Base-by-base conservation (phyloP, 2,797 vertebrate species). In the Lithobates sylvaticus region DNA sequence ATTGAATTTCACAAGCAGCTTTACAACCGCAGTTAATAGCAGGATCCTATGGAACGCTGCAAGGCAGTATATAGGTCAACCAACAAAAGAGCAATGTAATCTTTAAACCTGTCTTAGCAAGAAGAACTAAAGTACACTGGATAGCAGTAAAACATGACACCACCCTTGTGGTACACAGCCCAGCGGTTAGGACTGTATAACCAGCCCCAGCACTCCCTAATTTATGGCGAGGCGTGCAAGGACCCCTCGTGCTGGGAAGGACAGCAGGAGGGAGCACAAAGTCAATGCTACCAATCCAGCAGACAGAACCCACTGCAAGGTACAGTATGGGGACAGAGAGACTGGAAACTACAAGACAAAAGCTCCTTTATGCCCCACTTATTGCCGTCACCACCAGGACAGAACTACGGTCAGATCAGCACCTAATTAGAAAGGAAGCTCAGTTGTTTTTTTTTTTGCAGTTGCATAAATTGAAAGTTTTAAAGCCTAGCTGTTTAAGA, bases 231-330 rank as follows among this genome's bases (percentile, higher is more conserved):
- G 50, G 81, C 23, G 36, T 54, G 23, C 39, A 83, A 76, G 54
- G 61, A 67, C 72, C 81, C 72, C 81, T 83, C 61, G 47, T 39
- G 23, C n/a, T 50, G 73, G 61, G 39, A 64, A 73, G 81, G 39
- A 83, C 81, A 68, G 71, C 3, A 39, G 61, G 81, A 76, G 64
- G 61, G 58, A 76, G 27, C 81, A 27, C 54, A 61, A 61, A 61
- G 54, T 61, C 54, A 58, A 58, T 8, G 54, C 54, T 23, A 58
- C 13, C 47, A 50, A 50, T 50, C 3, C 4, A 47, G 44, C 2
- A 15, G 13, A 15, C 44, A 54, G 15, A 18, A 54, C 15, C 15
- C 13, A 54, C 16, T 18, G 15, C 5, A 54, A 47, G 44, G 15
- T 54, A 54, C 50, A 54, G 50, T 54, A 16, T 9, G 39, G 39